A percentile compares a stretch with the other conserved stretches of the same genome.
phyloP scores from a whole-genome alignment of 2,888 invertebrate genomes.

The Lysandra bellargus region DNA sequence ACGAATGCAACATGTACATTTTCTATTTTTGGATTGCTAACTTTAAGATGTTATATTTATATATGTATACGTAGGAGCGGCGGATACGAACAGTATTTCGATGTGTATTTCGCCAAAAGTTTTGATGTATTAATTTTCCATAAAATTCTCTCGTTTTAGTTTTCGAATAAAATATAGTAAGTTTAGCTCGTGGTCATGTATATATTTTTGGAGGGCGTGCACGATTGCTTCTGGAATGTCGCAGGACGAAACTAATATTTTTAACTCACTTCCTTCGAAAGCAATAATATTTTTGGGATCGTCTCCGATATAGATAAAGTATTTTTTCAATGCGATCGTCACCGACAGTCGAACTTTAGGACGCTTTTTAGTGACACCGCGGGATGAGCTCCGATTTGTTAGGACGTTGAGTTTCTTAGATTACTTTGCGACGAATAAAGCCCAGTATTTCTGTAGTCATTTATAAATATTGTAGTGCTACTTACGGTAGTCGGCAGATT shows the following conservation, averaged over 20 bases:
- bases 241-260: constrained; percentile 57
- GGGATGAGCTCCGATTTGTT: constrained; percentile 53
- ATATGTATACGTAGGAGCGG: constrained; percentile 79
- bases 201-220: constrained; percentile 77
- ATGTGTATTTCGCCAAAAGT: constrained; percentile 78
- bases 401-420: constrained; percentile 22
- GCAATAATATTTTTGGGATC: constrained; percentile 77
- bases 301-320: constrained; percentile 65
- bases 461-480: constrained; percentile 31
- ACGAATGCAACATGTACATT: constrained; percentile 78
- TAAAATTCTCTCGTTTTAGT: constrained; percentile 64
- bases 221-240: constrained; percentile 72
- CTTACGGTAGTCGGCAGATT: constrained; percentile 21
- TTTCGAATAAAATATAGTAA: constrained; percentile 67
- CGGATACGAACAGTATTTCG: constrained; percentile 78
- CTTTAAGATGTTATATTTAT: constrained; percentile 81
- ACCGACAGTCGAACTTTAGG: constrained; percentile 59
- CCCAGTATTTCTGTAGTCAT: constrained; percentile 32
- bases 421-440: constrained; percentile 29
- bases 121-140: constrained; percentile 80
- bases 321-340: constrained; percentile 72
- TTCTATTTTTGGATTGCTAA: constrained; percentile 81
- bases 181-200: constrained; percentile 79
- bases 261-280: constrained; percentile 70
- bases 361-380: constrained; percentile 66